phyloP scores from a whole-genome alignment of 1,140 invertebrate species.

The Neelides sp. region DNA sequence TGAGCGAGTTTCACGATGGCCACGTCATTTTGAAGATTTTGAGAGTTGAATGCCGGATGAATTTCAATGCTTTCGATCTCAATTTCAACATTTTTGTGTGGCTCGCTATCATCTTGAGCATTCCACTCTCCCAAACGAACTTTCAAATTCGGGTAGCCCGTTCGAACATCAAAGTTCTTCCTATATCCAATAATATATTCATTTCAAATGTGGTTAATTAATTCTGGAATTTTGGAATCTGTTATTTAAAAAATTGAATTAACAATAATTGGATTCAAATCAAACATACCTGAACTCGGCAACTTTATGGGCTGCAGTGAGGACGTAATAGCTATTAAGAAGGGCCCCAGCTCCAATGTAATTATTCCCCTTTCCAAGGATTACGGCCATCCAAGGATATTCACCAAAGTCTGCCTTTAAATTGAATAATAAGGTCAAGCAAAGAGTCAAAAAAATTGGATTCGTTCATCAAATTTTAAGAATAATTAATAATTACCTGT shows the following conservation, averaged over 20 bases:
- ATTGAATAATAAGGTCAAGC: not conserved
- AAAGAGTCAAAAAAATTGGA: not conserved
- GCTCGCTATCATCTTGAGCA: constrained; percentile 45
- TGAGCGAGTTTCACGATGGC: constrained; percentile 48
- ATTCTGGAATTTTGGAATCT: not conserved
- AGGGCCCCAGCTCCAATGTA: constrained; percentile 56
- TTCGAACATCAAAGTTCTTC: too few species aligned
- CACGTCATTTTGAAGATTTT: constrained; percentile 54
- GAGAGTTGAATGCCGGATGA: constrained; percentile 51
- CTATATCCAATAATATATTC: too few species aligned
- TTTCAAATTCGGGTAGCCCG: too few species aligned
- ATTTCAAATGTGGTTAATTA: not conserved
- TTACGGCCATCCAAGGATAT: constrained; percentile 38
- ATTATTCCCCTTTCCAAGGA: constrained; percentile 40
- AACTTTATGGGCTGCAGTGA: constrained; percentile 57
- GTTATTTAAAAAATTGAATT: not conserved
- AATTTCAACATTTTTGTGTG: constrained; percentile 48
- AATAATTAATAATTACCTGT: constrained; percentile 16
- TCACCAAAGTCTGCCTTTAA: constrained; percentile 34
- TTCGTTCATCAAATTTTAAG: not conserved
- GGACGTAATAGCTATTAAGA: constrained; percentile 46
- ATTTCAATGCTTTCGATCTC: constrained; percentile 42
- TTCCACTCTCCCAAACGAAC: constrained; percentile 58
- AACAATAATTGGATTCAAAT: too few species aligned
- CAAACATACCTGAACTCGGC: constrained; percentile 43